phyloP scores from a whole-genome alignment of 1,140 invertebrate species.

The Drosophila tani region DNA sequence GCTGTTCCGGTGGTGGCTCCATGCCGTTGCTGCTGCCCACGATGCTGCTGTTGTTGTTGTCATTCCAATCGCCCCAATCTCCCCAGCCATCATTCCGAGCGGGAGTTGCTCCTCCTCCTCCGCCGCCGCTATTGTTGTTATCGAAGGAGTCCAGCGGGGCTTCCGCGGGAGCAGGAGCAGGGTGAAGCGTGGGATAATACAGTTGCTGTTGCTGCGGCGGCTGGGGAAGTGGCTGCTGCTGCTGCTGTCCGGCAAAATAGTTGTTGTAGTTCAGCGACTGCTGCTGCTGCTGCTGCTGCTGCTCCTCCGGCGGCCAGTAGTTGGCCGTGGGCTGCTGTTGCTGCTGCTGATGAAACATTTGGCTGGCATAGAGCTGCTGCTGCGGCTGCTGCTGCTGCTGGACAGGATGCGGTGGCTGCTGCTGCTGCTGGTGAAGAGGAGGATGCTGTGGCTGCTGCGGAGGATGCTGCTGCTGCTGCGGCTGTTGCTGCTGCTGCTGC shows the following conservation, averaged over 20 bases:
- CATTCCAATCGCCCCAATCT: constrained; percentile 84
- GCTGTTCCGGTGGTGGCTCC: constrained; percentile 16
- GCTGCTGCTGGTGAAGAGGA: constrained; percentile 36
- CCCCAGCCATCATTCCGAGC: constrained; percentile 76
- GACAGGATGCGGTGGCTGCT: constrained; percentile 34
- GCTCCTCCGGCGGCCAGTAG: constrained; percentile 58
- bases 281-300: constrained; percentile 23
- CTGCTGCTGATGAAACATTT: constrained; percentile 67
- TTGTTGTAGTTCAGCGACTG: constrained; percentile 51
- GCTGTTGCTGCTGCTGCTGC: constrained; percentile 36
- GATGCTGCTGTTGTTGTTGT: constrained; percentile 49
- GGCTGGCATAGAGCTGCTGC: constrained; percentile 60
- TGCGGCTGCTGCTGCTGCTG: constrained; percentile 42
- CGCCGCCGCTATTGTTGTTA: constrained; percentile 52
- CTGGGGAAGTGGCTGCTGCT: constrained; percentile 15
- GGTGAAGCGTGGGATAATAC: constrained; percentile 29
- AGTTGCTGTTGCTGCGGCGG: constrained; percentile 38
- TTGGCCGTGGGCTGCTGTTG: constrained; percentile 43
- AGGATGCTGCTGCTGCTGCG: constrained; percentile 38
- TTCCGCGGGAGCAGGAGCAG: constrained; percentile 7
- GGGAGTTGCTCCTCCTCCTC: not conserved
- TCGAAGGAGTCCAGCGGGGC: constrained; percentile 54
- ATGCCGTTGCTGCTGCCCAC: constrained; percentile 27
- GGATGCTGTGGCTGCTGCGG: constrained; percentile 30
- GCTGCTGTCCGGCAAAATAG: constrained; percentile 47